These are phyloP conservation scores for Calidris pygmaea DNA, from an alignment of 2,113 vertebrate species.

Conservation along the genomic window DNA sequence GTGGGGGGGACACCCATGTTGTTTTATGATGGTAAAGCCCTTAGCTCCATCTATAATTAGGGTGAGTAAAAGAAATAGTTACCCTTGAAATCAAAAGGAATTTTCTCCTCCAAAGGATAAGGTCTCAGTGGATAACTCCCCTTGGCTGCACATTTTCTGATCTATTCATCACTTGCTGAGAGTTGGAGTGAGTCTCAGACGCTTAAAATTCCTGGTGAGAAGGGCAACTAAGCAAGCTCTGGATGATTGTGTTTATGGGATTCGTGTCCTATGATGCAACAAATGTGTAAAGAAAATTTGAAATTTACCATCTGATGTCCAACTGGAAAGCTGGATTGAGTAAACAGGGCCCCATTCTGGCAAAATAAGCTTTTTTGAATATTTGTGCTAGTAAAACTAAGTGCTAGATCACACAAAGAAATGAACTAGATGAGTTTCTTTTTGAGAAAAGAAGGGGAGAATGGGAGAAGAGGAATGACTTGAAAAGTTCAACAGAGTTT, in stretches of 20 bases:
- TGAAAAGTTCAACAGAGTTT: not conserved
- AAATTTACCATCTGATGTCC: not conserved
- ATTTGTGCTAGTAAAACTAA: not conserved
- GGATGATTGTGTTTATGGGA: not conserved
- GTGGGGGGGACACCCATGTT: not conserved
- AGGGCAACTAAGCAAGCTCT: not conserved
- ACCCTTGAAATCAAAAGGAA: not conserved
- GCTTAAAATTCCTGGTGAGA: not conserved
- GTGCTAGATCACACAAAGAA: not conserved
- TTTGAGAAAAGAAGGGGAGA: not conserved
- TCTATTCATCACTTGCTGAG: not conserved
- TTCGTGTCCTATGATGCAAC: not conserved
- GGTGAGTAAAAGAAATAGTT: not conserved
- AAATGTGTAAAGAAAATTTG: not conserved
- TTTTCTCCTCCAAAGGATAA: not conserved
- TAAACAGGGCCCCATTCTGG: not conserved
- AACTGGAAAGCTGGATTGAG: not conserved
- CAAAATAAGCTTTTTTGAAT: not conserved
- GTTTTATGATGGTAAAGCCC: not conserved
- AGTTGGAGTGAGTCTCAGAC: not conserved
- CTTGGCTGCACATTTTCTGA: not conserved
- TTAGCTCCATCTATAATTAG: not conserved
- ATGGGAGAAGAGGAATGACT: not conserved
- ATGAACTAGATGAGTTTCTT: not conserved
- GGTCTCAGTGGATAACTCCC: not conserved